Conservation (phyloP, 1,140 invertebrate genomes). For the Euschistus heros region DNA sequence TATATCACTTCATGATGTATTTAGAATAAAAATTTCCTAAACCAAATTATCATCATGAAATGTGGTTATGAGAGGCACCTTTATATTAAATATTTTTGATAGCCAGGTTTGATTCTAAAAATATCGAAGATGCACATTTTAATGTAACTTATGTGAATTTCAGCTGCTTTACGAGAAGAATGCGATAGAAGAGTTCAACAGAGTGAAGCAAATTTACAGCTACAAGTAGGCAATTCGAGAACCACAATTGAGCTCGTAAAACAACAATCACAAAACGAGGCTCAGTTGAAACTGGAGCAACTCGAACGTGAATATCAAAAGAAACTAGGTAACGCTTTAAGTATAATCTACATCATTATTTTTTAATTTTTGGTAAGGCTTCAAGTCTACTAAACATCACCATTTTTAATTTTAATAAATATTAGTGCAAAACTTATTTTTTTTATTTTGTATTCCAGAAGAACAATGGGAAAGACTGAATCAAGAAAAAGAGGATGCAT, state of each 20-base stretch:
- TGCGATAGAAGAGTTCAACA: conserved; percentile 35
- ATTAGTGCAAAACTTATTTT: neutral
- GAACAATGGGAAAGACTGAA: neutral
- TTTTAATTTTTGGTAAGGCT: no score
- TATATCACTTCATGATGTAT: no score
- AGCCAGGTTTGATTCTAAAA: neutral
- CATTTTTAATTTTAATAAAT: no score
- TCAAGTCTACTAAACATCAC: no score
- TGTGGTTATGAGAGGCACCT: no score
- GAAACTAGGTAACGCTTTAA: conserved; percentile 36
- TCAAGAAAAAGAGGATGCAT: neutral
- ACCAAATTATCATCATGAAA: no score
- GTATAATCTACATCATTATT: no score
- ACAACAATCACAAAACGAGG: conserved; percentile 39
- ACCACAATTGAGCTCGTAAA: conserved; percentile 38
- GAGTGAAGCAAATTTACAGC: conserved; percentile 35
- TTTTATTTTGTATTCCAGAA: neutral
- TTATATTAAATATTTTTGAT: neutral
- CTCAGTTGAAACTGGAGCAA: conserved; percentile 35
- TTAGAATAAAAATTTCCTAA: no score
- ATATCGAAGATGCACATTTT: neutral
- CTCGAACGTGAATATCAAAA: conserved; percentile 36
- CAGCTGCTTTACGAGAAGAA: conserved; percentile 36
- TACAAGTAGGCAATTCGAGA: conserved; percentile 34
- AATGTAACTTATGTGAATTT: conserved; percentile 18